phyloP scores from a whole-genome alignment of 1,140 invertebrate species.

The Helicoverpa zea region DNA sequence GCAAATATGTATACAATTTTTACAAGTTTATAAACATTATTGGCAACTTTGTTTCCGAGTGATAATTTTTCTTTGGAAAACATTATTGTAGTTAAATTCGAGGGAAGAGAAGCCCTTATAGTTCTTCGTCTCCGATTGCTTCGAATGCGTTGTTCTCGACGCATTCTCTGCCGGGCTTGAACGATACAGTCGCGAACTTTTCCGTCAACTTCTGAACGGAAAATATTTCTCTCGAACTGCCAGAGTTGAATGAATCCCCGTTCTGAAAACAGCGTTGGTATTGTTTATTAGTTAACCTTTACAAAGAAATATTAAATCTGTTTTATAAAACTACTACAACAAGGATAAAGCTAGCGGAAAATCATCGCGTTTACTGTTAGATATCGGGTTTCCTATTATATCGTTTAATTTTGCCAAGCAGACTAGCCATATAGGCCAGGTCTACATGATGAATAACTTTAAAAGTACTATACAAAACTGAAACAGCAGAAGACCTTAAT shows the following conservation, averaged over 20 bases:
- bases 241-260: conserved; percentile 78
- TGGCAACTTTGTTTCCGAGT: conserved; percentile 57
- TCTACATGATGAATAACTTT: no score
- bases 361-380: no score
- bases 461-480: no score
- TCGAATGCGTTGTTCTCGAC: conserved; percentile 96
- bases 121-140: conserved; percentile 96
- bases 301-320: no score
- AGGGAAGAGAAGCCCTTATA: conserved; percentile 84
- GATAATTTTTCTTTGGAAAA: conserved; percentile 59
- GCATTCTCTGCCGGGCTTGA: conserved; percentile 89
- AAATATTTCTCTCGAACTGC: conserved; percentile 83
- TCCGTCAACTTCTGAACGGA: conserved; percentile 87
- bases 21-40: conserved; percentile 58
- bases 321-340: not conserved
- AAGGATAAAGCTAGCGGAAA: no score
- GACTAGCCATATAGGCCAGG: no score
- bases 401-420: no score
- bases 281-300: no score
- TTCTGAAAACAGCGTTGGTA: conserved; percentile 72
- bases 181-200: conserved; percentile 88
- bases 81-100: conserved; percentile 42
- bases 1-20: conserved; percentile 57
- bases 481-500: no score
- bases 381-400: no score